phyloP scores from a whole-genome alignment of 1,140 invertebrate species.

The Mycetomoellerius zeteki region DNA sequence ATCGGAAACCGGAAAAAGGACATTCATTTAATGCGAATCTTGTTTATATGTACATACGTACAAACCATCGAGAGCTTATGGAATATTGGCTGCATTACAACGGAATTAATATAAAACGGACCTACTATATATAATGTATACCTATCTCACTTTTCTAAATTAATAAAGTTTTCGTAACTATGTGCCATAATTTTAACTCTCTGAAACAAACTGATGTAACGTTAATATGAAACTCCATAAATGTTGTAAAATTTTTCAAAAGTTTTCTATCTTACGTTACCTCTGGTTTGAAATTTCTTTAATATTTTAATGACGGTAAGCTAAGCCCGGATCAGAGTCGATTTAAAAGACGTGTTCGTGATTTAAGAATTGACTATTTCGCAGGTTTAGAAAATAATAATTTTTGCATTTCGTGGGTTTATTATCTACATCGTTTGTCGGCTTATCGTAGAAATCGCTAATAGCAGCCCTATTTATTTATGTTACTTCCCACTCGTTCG shows the following conservation, averaged over 20 bases:
- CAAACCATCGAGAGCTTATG: not conserved
- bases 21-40: not conserved
- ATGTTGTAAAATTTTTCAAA: conserved; percentile 26
- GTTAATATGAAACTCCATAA: conserved; percentile 34
- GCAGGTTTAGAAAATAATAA: conserved; percentile 44
- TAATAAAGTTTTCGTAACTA: too few relatives aligned
- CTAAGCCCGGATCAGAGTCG: conserved; percentile 24
- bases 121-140: not conserved
- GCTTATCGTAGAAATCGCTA: conserved; percentile 29
- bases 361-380: conserved; percentile 37
- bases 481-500: not conserved
- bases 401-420: conserved; percentile 30
- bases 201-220: not conserved
- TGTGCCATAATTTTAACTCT: conserved; percentile 5
- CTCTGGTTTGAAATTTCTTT: conserved; percentile 30
- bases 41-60: not conserved
- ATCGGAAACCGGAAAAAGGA: not conserved
- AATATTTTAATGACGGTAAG: conserved; percentile 47
- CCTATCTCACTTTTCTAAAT: not conserved
- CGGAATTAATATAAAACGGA: not conserved
- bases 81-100: conserved; percentile 5
- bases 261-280: conserved; percentile 22
- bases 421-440: conserved; percentile 50
- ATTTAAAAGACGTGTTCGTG: conserved; percentile 27
- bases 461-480: conserved; percentile 39